phyloP scores from a whole-genome alignment of 2,113 vertebrate species.

The Lucifuga dentata region DNA sequence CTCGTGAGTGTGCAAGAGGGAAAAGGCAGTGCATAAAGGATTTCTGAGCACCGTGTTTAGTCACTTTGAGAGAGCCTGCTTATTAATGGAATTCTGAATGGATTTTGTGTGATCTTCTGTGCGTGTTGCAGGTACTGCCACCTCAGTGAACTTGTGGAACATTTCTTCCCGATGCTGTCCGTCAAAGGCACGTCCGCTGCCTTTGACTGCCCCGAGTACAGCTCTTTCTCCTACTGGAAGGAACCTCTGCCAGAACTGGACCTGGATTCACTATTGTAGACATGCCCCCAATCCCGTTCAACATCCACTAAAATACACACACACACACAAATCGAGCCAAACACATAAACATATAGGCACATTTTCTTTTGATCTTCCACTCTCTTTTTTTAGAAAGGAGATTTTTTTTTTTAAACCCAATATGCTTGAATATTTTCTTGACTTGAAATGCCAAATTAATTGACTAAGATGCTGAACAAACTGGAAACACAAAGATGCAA shows the following conservation, averaged over 20 bases:
- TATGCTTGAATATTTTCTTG: constrained; percentile 27
- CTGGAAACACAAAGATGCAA: constrained; percentile 4
- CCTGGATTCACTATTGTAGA: constrained; percentile 70
- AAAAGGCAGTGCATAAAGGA: neutral
- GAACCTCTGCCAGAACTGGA: constrained; percentile 80
- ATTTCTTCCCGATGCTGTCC: constrained; percentile 88
- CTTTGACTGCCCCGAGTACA: constrained; percentile 87
- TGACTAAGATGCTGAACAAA: constrained; percentile 28
- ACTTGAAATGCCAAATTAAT: constrained; percentile 1
- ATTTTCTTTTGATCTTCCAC: neutral
- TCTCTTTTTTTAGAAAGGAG: constrained; percentile 7
- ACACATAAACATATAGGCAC: neutral
- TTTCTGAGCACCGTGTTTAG: neutral
- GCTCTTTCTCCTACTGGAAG: constrained; percentile 88
- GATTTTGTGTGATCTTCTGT: neutral
- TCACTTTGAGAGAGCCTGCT: too few relatives aligned
- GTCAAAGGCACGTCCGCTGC: constrained; percentile 38
- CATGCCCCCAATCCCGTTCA: neutral
- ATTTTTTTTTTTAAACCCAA: constrained; percentile 14
- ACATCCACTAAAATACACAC: neutral
- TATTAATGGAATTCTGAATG: neutral
- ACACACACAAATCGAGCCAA: neutral
- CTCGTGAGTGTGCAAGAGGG: constrained; percentile 81
- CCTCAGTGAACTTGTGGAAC: constrained; percentile 89
- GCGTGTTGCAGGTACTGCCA: constrained; percentile 83